Percentiles rank a stretch among this genome's conserved stretches.
These are phyloP conservation scores for Hyles lineata DNA, from an alignment of 2,888 invertebrate genomes.

Conservation along the genomic window DNA sequence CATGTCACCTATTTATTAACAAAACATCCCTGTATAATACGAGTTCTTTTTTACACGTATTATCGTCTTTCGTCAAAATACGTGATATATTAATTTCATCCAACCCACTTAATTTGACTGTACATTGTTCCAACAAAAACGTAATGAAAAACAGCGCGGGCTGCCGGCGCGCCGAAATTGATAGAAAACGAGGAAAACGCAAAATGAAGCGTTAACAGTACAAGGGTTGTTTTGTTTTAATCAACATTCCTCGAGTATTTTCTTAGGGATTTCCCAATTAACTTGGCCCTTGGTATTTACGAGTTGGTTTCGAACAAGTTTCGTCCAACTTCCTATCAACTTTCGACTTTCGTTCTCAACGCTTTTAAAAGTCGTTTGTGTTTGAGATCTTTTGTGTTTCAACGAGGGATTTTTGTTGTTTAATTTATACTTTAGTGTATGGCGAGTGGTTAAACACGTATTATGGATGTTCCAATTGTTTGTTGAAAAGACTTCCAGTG, in stretches of 20 bases:
- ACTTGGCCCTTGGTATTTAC: slow-evolving; percentile 9
- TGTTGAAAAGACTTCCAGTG: not conserved
- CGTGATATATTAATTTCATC: not conserved
- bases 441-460: not conserved
- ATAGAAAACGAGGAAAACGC: slow-evolving; percentile 14
- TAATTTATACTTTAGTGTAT: not conserved
- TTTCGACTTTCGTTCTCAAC: slow-evolving; percentile 1
- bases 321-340: slow-evolving; percentile 7
- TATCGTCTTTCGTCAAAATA: not conserved
- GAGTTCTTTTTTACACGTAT: too few species aligned
- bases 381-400: slow-evolving; percentile 11
- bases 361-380: slow-evolving; percentile 11
- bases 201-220: slow-evolving; percentile 26
- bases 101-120: not conserved
- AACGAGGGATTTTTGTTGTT: not conserved
- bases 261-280: slow-evolving; percentile 26
- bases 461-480: not conserved
- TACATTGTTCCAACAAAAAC: not conserved
- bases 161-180: not conserved
- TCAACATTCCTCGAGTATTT: slow-evolving; percentile 22
- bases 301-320: slow-evolving; percentile 8
- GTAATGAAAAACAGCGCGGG: not conserved
- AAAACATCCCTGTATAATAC: too few species aligned
- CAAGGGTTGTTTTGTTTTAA: slow-evolving; percentile 21
- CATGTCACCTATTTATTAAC: too few species aligned